phyloP scores from a whole-genome alignment of 2,113 vertebrate genomes.

The Promerops cafer region DNA sequence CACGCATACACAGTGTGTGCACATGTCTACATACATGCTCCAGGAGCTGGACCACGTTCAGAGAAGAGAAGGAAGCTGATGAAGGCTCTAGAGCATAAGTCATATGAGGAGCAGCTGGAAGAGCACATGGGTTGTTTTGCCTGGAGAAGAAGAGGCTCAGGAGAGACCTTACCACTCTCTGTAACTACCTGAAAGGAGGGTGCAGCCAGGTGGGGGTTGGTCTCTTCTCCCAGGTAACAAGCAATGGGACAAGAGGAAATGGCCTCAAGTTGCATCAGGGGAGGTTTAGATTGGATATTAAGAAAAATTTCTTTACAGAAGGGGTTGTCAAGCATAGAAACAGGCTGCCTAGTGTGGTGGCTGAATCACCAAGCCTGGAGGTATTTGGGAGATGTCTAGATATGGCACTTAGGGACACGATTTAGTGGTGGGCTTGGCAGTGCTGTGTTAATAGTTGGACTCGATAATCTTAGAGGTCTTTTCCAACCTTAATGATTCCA shows the following conservation, averaged over 20 bases:
- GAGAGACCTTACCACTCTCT: background rate
- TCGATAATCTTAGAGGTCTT: background rate
- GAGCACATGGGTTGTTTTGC: background rate
- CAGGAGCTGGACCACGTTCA: background rate
- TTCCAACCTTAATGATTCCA: background rate
- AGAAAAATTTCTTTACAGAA: background rate
- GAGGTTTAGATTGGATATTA: background rate
- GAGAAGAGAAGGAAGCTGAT: background rate
- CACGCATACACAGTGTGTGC: fast-evolving
- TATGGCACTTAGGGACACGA: background rate
- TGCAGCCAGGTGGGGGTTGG: background rate
- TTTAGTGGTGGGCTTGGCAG: background rate
- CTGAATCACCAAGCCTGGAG: background rate
- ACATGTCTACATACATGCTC: fast-evolving
- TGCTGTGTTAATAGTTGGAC: background rate
- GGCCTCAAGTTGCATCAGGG: background rate
- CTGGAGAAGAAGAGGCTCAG: background rate
- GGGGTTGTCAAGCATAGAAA: background rate
- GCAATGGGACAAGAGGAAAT: background rate
- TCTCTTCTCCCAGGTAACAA: background rate
- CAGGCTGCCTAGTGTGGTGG: background rate
- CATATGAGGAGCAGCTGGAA: background rate
- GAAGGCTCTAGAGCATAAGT: background rate
- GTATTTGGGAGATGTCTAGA: background rate
- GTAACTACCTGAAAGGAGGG: background rate